These are phyloP conservation scores for Ectropis crepuscularia DNA, from an alignment of 2,888 invertebrate genomes.

Conservation along the genomic window DNA sequence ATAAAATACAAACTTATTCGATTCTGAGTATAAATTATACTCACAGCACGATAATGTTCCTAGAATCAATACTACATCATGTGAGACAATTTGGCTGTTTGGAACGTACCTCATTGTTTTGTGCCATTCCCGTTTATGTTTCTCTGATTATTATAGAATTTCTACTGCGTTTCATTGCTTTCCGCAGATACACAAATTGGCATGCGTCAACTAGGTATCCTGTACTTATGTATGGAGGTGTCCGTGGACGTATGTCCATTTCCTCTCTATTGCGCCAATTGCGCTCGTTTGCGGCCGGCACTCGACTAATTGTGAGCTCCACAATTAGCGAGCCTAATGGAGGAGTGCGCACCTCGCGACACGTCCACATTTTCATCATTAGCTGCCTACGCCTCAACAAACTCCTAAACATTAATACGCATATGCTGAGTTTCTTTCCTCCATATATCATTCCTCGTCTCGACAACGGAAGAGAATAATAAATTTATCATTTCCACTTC, in stretches of 20 bases:
- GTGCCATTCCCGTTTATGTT: neutral
- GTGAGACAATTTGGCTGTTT: conserved; percentile 14
- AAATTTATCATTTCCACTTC: neutral
- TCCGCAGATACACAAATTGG: conserved; percentile 3
- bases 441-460: neutral
- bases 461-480: neutral
- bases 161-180: conserved; percentile 12
- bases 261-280: conserved; percentile 82
- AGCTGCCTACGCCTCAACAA: conserved; percentile 14
- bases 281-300: conserved; percentile 74
- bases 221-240: conserved; percentile 47
- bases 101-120: neutral
- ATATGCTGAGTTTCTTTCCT: neutral
- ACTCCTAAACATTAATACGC: neutral
- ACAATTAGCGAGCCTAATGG: conserved; percentile 71
- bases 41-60: neutral
- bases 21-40: neutral
- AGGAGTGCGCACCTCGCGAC: conserved; percentile 60
- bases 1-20: conserved; percentile 7
- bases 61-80: conserved; percentile 1
- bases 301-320: conserved; percentile 75
- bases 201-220: conserved; percentile 14
- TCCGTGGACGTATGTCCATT: conserved; percentile 68
- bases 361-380: conserved; percentile 21
- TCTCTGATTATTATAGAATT: neutral